These are phyloP conservation scores for Athalia circularis DNA, from an alignment of 2,888 invertebrate species.

Conservation along the genomic window DNA sequence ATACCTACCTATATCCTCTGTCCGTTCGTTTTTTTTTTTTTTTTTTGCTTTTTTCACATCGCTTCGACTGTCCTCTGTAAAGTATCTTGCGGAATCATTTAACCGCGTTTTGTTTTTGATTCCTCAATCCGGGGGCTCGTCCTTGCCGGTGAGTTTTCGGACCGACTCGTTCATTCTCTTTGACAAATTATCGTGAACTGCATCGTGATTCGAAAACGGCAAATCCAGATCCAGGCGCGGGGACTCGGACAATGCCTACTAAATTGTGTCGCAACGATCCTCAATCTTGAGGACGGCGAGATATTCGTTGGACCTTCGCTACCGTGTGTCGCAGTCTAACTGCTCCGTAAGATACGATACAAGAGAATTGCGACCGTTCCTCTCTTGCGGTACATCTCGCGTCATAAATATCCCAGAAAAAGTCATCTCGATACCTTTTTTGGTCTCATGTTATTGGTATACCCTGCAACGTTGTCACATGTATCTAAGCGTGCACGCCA, in stretches of 20 bases:
- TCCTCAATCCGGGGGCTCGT: too few relatives aligned
- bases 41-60: too few relatives aligned
- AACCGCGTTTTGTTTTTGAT: too few relatives aligned
- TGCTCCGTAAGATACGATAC: too few relatives aligned
- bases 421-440: not conserved
- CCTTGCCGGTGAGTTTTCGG: not conserved
- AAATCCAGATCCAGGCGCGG: not conserved
- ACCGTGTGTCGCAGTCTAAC: too few relatives aligned
- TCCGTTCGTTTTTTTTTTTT: too few relatives aligned
- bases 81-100: too few relatives aligned
- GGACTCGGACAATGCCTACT: constrained; percentile 24
- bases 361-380: not conserved
- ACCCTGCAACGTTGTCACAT: not conserved
- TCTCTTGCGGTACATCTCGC: too few relatives aligned
- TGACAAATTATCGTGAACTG: constrained; percentile 18
- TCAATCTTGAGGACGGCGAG: not conserved
- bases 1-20: too few relatives aligned
- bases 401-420: not conserved
- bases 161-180: constrained; percentile 13
- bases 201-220: not conserved
- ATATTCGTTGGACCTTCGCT: not conserved
- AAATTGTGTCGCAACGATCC: constrained; percentile 22
- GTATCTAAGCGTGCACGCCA: not conserved
- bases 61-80: too few relatives aligned
- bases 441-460: not conserved